Evolutionary conservation across 2,113 vertebrate species (phyloP).

Genomic region (Aspiorhynchus laticeps): DNA sequence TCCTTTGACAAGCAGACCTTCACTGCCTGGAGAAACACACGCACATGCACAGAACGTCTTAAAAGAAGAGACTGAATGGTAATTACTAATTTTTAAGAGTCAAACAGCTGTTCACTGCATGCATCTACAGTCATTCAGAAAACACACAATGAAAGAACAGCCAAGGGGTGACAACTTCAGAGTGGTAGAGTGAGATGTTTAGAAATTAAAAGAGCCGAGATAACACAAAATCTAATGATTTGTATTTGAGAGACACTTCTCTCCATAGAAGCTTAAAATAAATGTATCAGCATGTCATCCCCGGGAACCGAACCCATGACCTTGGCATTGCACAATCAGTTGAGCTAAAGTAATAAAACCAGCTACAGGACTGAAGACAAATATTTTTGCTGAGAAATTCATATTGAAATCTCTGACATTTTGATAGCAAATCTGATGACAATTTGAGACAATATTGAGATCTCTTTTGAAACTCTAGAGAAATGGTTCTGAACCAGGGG

Average conservation of each 20-base stretch:
- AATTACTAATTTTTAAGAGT: constrained; percentile 28
- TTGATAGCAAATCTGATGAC: not conserved
- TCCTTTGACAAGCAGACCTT: constrained; percentile 19
- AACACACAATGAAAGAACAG: constrained; percentile 11
- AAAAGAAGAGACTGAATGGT: constrained; percentile 24
- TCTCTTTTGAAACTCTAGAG: not conserved
- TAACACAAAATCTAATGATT: not conserved
- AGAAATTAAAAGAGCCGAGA: not conserved
- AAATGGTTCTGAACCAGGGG: not conserved
- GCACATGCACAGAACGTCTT: not conserved
- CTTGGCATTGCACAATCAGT: not conserved
- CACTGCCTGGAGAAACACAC: constrained; percentile 9
- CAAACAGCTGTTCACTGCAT: constrained; percentile 34
- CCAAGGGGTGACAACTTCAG: not conserved
- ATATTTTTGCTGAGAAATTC: not conserved
- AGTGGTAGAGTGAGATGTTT: not conserved
- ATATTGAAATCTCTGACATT: not conserved
- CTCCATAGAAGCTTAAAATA: not conserved
- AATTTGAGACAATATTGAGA: not conserved
- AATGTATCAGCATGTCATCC: not conserved
- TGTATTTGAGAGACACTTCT: not conserved
- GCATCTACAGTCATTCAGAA: constrained; percentile 17
- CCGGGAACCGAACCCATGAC: not conserved
- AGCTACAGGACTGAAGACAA: not conserved
- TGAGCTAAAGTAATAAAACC: not conserved